These are phyloP conservation scores for Melieria picta DNA, from an alignment of 2,888 invertebrate species.

Conservation along the genomic window DNA sequence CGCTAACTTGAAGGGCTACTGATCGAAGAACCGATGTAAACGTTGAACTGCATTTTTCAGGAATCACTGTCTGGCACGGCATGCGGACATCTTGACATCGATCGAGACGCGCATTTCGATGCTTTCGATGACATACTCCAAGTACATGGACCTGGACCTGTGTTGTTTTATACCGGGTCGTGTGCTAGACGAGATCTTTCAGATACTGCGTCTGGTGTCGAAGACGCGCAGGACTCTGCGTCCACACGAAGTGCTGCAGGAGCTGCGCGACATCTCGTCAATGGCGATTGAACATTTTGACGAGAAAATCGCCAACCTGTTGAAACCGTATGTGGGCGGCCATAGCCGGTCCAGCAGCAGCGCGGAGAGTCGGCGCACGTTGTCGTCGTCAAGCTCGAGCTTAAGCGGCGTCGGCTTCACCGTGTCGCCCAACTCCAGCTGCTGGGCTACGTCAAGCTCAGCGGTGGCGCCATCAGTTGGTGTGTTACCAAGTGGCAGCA, in stretches of 20 bases:
- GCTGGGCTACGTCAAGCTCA: slow-evolving; percentile 15
- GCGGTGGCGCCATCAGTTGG: slow-evolving; percentile 16
- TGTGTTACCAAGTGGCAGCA: slow-evolving; percentile 20
- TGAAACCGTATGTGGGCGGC: slow-evolving; percentile 44
- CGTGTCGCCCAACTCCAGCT: slow-evolving; percentile 37
- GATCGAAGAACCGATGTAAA: background rate
- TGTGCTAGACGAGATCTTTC: slow-evolving; percentile 88
- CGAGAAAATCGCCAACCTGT: slow-evolving; percentile 75
- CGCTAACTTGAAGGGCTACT: background rate
- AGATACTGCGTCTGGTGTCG: slow-evolving; percentile 78
- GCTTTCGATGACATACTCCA: slow-evolving; percentile 91
- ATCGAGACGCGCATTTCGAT: slow-evolving; percentile 92
- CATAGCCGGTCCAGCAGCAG: slow-evolving; percentile 28
- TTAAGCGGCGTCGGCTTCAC: slow-evolving; percentile 56
- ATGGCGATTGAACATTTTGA: slow-evolving; percentile 94
- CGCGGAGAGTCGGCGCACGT: slow-evolving; percentile 40
- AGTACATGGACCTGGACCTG: slow-evolving; percentile 81
- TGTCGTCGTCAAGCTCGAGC: slow-evolving; percentile 37
- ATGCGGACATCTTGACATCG: slow-evolving; percentile 88
- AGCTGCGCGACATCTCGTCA: slow-evolving; percentile 89
- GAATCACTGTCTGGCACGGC: slow-evolving; percentile 85
- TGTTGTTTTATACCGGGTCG: slow-evolving; percentile 96
- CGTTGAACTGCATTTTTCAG: slow-evolving; percentile 61
- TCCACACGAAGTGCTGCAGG: slow-evolving; percentile 86
- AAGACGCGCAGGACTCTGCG: slow-evolving; percentile 74